Base-by-base conservation (phyloP, 2,113 vertebrate species). In the Petroica traversi region DNA sequence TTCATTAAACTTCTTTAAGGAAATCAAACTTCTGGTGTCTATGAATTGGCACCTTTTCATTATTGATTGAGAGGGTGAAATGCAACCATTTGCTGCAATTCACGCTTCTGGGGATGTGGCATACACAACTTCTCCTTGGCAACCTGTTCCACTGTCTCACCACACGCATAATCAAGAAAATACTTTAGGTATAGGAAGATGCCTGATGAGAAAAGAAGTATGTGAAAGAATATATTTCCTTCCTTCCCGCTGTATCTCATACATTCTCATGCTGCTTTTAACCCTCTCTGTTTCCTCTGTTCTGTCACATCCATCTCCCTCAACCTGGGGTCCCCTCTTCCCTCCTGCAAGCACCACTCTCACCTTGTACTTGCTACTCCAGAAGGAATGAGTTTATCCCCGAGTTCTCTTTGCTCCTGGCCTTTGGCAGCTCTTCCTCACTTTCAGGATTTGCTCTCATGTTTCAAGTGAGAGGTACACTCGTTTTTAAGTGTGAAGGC, bases 201-300 rank as follows among this genome's bases (percentile, higher is more conserved):
- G 29, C 26, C 59, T 48, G 46, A 68, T 83, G 48, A 85, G 76
- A 85, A 94, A 72, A 49, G 31, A 57, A 67, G 14, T 31, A 43
- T 76, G 14, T 49, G 49, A 64, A 87, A 85, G 40, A 81, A 34
- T 14, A n/a, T 33, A 3, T 52, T 31, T 62, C 28, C 14, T 64
- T 69, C 33, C 7, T 64, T 34, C 14, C n/a, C 0, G 0, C 22
- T n/a, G 6, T 29, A 43, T 45, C 22, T 13, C 29, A 7, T 63
- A 57, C 14, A 23, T 72, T 55, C 22, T 80, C 26, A 8, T 1
- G 9, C 11, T 20, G 59, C 24, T 87, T 81, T 71, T 40, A 24
- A 59, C 72, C 25, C 41, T 48, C 43, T 75, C 14, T 5, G 24
- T 25, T 18, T 46, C 16, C n/a, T 93, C 51, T 45, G 12, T 74